A percentile compares a stretch with the other conserved stretches of the same genome.
These are phyloP conservation scores for Parazoanthus atlanticus DNA, from an alignment of 92 coral and sea anemone genomes.

Conservation along the genomic window DNA sequence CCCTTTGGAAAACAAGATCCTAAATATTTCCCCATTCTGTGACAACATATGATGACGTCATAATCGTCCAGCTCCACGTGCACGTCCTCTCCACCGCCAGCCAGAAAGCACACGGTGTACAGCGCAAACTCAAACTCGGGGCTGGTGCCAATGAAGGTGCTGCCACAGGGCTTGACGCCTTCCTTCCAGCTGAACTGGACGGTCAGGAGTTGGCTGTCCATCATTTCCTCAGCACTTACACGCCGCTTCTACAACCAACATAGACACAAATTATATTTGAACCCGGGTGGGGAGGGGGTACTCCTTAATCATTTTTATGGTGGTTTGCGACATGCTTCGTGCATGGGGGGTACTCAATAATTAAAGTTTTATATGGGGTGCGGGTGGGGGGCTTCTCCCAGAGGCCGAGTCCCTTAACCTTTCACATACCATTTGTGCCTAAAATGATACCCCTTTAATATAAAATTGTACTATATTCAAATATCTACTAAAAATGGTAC, in stretches of 20 bases:
- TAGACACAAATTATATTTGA: not conserved
- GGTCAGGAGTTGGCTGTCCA: slow-evolving; percentile 80
- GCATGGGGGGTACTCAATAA: too few relatives aligned
- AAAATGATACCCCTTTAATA: too few relatives aligned
- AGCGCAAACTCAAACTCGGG: slow-evolving; percentile 97
- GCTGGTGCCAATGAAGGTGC: slow-evolving; percentile 97
- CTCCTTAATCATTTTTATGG: too few relatives aligned
- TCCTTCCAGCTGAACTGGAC: slow-evolving; percentile 93
- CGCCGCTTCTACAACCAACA: slow-evolving; percentile 71
- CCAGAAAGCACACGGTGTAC: slow-evolving; percentile 93
- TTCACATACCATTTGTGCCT: too few relatives aligned
- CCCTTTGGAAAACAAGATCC: slow-evolving; percentile 92
- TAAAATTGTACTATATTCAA: too few relatives aligned
- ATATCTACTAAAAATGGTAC: too few relatives aligned
- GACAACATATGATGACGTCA: slow-evolving; percentile 82
- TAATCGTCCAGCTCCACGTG: slow-evolving; percentile 90
- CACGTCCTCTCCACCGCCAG: slow-evolving; percentile 73
- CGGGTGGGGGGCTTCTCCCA: too few relatives aligned
- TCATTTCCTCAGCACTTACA: slow-evolving; percentile 67
- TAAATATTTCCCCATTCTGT: slow-evolving; percentile 68
- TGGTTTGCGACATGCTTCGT: too few relatives aligned
- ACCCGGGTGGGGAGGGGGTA: too few relatives aligned
- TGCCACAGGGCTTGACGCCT: slow-evolving; percentile 92
- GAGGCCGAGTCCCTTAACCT: too few relatives aligned
- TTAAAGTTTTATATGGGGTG: too few relatives aligned